Conservation (phyloP, 2,797 vertebrate species). For the Cuculus canorus region DNA sequence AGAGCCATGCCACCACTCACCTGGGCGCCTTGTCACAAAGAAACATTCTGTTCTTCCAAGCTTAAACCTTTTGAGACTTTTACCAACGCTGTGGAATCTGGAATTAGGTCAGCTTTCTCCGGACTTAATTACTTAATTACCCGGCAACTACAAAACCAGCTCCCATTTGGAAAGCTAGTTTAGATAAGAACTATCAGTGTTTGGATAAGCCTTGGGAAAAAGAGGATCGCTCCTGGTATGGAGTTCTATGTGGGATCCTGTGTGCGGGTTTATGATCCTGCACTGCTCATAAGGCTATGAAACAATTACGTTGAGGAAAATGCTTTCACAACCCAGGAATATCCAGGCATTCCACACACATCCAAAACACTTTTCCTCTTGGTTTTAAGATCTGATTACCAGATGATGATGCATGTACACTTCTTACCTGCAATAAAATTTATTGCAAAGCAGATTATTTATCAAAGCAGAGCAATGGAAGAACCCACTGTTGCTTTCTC, state of each 20-base stretch:
- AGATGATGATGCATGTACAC: rapidly evolving
- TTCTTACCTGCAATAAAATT: not conserved
- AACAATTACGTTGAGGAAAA: not conserved
- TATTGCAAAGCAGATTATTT: not conserved
- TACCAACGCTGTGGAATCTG: not conserved
- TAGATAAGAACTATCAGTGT: not conserved
- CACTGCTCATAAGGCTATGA: not conserved
- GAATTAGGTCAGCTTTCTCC: not conserved
- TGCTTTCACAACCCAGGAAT: not conserved
- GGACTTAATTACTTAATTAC: not conserved
- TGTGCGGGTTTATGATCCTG: not conserved
- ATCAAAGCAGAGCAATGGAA: not conserved
- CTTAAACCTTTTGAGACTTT: not conserved
- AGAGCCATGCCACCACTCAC: not conserved
- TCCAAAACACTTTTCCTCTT: not conserved
- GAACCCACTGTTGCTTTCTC: not conserved
- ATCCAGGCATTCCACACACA: not conserved
- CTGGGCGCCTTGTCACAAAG: rapidly evolving
- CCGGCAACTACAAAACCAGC: not conserved
- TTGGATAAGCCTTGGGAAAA: not conserved
- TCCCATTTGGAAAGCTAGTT: not conserved
- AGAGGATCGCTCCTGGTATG: too few relatives aligned
- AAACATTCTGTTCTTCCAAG: not conserved
- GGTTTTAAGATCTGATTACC: not conserved
- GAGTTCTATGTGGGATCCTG: not conserved